Percentiles rank a stretch among this genome's conserved stretches.
phyloP scores from a whole-genome alignment of 2,797 vertebrate species.

The Anolis apletophallus region DNA sequence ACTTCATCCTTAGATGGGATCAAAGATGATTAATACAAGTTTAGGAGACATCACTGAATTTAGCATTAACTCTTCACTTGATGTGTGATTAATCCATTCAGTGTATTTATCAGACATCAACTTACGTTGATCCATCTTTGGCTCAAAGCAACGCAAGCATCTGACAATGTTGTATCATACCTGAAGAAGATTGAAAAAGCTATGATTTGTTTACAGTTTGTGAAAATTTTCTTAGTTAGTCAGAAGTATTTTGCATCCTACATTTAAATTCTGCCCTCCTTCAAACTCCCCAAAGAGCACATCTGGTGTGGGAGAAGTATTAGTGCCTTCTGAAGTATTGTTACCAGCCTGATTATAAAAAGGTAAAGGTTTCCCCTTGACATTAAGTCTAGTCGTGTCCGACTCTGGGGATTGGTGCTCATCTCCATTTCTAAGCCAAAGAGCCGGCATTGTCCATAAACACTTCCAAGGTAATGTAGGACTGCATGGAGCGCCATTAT shows the following conservation, averaged over 20 bases:
- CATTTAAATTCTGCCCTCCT: not conserved
- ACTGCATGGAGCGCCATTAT: too few species aligned
- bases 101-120: conserved; percentile 32
- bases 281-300: not conserved
- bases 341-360: not conserved
- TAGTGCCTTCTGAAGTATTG: not conserved
- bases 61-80: not conserved
- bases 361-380: too few species aligned
- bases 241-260: not conserved
- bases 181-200: conserved; percentile 74
- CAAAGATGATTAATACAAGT: too few species aligned
- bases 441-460: too few species aligned
- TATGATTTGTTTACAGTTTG: conserved; percentile 35
- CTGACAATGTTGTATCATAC: conserved; percentile 91
- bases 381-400: too few species aligned
- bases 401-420: too few species aligned
- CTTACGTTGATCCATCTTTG: conserved; percentile 90
- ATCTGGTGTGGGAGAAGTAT: not conserved
- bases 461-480: too few species aligned
- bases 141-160: conserved; percentile 87
- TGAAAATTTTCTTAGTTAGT: not conserved
- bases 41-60: conserved; percentile 5
- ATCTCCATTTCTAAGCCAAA: too few species aligned
- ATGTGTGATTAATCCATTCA: not conserved
- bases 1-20: too few species aligned